Base-by-base conservation (phyloP, 2,113 vertebrate genomes). In the Baryphthengus martii region DNA sequence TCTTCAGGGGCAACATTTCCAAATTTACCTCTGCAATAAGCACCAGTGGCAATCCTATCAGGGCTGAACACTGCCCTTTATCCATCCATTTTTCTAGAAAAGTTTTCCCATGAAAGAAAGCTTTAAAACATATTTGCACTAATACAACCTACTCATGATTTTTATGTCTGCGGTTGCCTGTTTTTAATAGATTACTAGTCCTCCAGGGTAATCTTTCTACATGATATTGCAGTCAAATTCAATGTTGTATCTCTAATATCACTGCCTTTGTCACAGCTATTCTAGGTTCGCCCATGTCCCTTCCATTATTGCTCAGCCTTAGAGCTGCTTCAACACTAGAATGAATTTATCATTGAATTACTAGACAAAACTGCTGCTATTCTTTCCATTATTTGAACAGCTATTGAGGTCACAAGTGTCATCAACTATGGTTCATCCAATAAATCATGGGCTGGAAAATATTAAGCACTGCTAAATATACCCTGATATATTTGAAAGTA, bases 81-180 rank as follows among this genome's bases (percentile, higher is more conserved):
- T 78, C 39, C 37, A 86, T 72, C 79, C 18, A 68, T 80, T 50
- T 81, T 83, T 63, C 85, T 45, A 71, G 49, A 93, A 83, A 45
- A 44, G 31, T 67, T 92, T 81, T 78, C 56, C 65, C 13, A 25
- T 56, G 58, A 94, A 93, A 68, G 65, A 81, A 85, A 86, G 31
- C 37, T 68, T 92, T 88, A 92, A 97, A 92, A 87, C 78, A 68
- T 76, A 90, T 90, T 96, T 95, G 65, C n/a, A 65, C 37, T 79
- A 89, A 53, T 85, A 87, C 62, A 92, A 82, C 73, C n/a, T 82
- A 84, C 13, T 2, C 61, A 81, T 86, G 44, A 75, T 63, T 88
- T 96, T 93, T 95, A 86, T 78, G 61, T 37, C 76, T 86, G 49
- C 70, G 37, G 47, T 88, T 95, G 44, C 45, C 33, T n/a, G n/a